Evolutionary conservation across 2,888 invertebrate genomes (phyloP), one percentile per base, ranked within the genome.

Genomic region (Perizoma flavofasciatum): DNA sequence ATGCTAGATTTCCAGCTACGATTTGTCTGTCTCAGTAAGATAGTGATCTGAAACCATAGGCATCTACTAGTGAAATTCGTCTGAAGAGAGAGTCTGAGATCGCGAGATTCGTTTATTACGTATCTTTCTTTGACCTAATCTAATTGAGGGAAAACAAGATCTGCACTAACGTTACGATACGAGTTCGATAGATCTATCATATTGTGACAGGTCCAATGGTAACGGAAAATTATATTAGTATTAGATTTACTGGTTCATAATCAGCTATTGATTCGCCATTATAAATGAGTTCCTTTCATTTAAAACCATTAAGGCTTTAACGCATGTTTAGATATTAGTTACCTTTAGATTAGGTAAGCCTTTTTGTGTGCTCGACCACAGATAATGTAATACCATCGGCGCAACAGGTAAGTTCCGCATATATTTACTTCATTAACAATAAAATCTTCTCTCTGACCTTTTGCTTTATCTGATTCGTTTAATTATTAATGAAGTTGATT

Each of bases 251-350:
- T 22, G 22, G 22, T 22, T 37, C 41, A 39, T 39, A 6, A 49
- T 9, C 22, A 32, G 10, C 47, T 35, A 48, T 52, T 35, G 33
- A 44, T 53, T 33, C 44, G 43, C 52, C 41, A 37, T 48, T 43
- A 48, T 57, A 50, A 52, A 52, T 50, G 47, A 50, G 7, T 37
- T 48, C 66, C 53, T 66, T 57, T 63, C 54, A 55, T 66, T 66
- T 44, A 40, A 41, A 44, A 59, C 57, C 61, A 61, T 66, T 62
- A 60, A 35, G 49, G 69, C 67, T 69, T 67, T 10, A 49, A 40
- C 22, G 68, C 67, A 61, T 68, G 65, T 58, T n/a, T 61, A 44
- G 46, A 57, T 43, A 55, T 41, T 58, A 61, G 46, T 55, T 59
- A 60, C 66, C 59, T 51, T 59, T 65, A 55, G 63, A 46, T 58